Conservation (phyloP, 2,888 invertebrate genomes). For the Drosophila bunnanda region DNA sequence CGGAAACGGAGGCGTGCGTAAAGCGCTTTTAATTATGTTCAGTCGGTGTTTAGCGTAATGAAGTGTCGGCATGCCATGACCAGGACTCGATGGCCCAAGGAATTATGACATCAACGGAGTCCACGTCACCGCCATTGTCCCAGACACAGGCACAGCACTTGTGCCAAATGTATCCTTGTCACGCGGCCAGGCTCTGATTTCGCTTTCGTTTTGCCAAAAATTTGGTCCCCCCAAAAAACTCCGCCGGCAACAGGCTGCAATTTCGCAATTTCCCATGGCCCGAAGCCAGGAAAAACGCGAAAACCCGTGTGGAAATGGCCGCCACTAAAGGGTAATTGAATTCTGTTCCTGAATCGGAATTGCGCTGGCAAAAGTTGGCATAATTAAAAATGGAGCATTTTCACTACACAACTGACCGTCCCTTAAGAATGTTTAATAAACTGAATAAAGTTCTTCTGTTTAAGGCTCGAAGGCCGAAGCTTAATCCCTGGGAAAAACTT, state of each 20-base stretch:
- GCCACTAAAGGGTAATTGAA: constrained; percentile 35
- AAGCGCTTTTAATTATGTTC: constrained; percentile 71
- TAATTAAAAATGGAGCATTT: constrained; percentile 22
- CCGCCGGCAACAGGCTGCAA: constrained; percentile 47
- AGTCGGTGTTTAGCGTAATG: constrained; percentile 31
- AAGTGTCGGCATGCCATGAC: constrained; percentile 39
- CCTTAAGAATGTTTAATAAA: not conserved
- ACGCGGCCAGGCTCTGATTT: constrained; percentile 55
- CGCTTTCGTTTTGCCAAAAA: constrained; percentile 43
- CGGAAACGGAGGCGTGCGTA: constrained; percentile 70
- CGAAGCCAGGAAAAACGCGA: constrained; percentile 11
- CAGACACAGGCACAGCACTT: constrained; percentile 11
- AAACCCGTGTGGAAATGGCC: constrained; percentile 12
- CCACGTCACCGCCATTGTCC: constrained; percentile 53
- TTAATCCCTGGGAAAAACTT: constrained; percentile 5
- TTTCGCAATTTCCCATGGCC: constrained; percentile 25
- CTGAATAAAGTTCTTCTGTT: constrained; percentile 3
- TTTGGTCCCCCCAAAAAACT: not conserved
- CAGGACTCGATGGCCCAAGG: constrained; percentile 5
- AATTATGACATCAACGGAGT: constrained; percentile 70
- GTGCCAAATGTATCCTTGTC: constrained; percentile 57
- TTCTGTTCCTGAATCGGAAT: constrained; percentile 19
- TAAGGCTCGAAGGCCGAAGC: not conserved
- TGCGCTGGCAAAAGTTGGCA: not conserved
- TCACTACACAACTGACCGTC: not conserved